Conservation (phyloP, 1,140 invertebrate genomes). For the Caerostris extrusa region DNA sequence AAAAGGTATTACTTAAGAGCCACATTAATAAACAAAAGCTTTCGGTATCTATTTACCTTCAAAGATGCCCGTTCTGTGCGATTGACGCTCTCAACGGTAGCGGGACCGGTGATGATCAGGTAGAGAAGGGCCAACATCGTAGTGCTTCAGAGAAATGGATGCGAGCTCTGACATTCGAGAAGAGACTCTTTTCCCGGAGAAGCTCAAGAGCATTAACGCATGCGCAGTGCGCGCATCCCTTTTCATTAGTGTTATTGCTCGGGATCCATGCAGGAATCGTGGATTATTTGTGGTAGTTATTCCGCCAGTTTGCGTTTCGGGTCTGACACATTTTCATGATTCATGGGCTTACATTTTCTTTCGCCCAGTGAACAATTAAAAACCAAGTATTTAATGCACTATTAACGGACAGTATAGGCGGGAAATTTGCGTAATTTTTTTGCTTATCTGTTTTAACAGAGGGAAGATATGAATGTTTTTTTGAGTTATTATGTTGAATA, state of each 20-base stretch:
- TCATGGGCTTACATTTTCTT: neutral
- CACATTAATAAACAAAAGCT: neutral
- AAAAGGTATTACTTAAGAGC: conserved; percentile 17
- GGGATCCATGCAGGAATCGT: conserved; percentile 25
- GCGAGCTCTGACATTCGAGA: neutral
- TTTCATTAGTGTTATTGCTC: conserved; percentile 43
- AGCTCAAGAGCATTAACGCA: conserved; percentile 31
- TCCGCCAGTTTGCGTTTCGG: conserved; percentile 42
- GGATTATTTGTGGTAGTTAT: conserved; percentile 33
- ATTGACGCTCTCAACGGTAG: conserved; percentile 25
- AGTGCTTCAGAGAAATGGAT: neutral
- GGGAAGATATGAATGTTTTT: too few species aligned
- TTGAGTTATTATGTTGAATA: too few species aligned
- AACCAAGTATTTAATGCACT: neutral
- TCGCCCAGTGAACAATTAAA: neutral
- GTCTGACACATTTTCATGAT: conserved; percentile 40
- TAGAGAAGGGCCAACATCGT: neutral
- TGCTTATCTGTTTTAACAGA: too few species aligned
- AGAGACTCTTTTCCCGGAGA: neutral
- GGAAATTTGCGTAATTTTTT: neutral
- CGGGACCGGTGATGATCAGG: neutral
- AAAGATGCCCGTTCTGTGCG: conserved; percentile 40
- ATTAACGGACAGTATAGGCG: neutral
- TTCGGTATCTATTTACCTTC: conserved; percentile 57
- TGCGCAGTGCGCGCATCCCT: neutral